Evolutionary conservation across 23 tunicate species (phyloP), one percentile per base, ranked within the genome.

Genomic region (Aplidium turbinatum): DNA sequence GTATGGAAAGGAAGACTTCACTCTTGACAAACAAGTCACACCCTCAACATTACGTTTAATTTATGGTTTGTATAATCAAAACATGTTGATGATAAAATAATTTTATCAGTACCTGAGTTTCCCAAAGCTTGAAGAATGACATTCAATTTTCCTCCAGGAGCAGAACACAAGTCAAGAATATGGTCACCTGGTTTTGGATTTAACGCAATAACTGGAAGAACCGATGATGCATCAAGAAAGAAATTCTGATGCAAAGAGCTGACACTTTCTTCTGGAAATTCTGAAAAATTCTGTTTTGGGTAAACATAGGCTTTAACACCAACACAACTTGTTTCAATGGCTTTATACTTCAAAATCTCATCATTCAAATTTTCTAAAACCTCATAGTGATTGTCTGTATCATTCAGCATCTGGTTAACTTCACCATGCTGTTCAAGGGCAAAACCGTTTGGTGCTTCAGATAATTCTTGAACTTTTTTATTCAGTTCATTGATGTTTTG

Each of bases 121-220:
- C 72, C 73, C 2, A 72, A 5, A 5, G 46, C 47, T 48, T 88
- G 96, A 38, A 82, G 20, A 23, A 88, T 69, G 47, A 72, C 47
- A 26, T 63, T 88, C 3, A 88, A 57, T 69, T 88, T 88, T 45
- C 88, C 96, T 2, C 96, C 96, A 40, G 96, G 96, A 7, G 87
- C 87, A 38, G 96, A 57, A 61, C 96, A 88, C 58, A 82, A 32
- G 34, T 88, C 96, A 11, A 88, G 76, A 32, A 88, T 77, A 61
- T 58, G 74, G 33, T 88, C 96, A 51, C 55, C 67, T 1, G 72
- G 78, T 24, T 66, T 55, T 1, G 87, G 96, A 35, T 75, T 70
- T 11, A 88, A 58, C 4, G 87, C 79, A 7, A 81, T 28, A 13
- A 88, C 79, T 13, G 96, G 96, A 9, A 88, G 46, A 35, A 88